Conservation (phyloP, 1,140 invertebrate species). For the Pissodes strobi region DNA sequence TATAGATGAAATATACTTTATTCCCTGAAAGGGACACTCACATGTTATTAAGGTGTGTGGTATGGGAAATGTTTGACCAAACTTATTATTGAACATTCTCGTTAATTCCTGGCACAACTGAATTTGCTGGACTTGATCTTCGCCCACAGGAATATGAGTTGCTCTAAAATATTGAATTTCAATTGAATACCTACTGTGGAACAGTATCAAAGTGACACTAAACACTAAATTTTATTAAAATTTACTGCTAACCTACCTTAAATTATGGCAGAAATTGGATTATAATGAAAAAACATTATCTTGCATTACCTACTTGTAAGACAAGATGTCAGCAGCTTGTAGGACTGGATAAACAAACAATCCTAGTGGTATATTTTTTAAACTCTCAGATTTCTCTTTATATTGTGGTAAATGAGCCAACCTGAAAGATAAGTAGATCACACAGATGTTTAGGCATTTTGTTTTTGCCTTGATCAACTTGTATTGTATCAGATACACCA, state of each 20-base stretch:
- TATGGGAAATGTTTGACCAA: conserved; percentile 75
- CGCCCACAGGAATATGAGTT: conserved; percentile 92
- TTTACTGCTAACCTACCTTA: too few relatives aligned
- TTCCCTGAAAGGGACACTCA: conserved; percentile 47
- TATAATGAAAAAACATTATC: too few relatives aligned
- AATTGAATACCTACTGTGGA: too few relatives aligned
- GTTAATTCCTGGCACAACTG: conserved; percentile 86
- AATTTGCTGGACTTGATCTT: conserved; percentile 93
- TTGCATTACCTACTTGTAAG: too few relatives aligned
- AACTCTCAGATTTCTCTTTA: conserved; percentile 80
- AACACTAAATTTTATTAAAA: too few relatives aligned
- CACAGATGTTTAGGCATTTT: too few relatives aligned
- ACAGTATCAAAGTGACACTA: too few relatives aligned
- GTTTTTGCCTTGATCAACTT: too few relatives aligned
- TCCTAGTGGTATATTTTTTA: conserved; percentile 83
- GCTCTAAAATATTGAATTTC: conserved; percentile 72
- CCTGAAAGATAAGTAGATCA: too few relatives aligned
- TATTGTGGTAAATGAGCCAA: conserved; percentile 88
- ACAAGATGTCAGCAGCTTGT: conserved; percentile 92
- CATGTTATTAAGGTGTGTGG: conserved; percentile 70
- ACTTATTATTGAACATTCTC: conserved; percentile 79
- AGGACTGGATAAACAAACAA: conserved; percentile 91
- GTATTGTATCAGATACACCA: too few relatives aligned
- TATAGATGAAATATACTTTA: too few relatives aligned
- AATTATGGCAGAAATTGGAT: too few relatives aligned